Base-by-base conservation (phyloP, 2,888 invertebrate species). In the Bombyx huttoni region DNA sequence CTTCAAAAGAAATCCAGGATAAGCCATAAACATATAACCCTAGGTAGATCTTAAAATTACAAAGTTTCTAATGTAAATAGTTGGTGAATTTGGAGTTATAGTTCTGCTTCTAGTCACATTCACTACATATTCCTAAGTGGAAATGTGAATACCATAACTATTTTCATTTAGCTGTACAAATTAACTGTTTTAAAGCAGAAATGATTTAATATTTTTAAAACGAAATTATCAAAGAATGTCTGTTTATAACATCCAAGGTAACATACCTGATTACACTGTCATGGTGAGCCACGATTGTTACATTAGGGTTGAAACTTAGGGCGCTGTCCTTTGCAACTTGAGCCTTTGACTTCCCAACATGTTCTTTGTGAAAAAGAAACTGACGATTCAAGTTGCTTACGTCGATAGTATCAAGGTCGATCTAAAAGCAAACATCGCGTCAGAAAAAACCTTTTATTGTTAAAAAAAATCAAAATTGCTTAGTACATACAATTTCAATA, bases 351-450 rank as follows among this genome's bases (percentile, higher is more conserved):
- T 97, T 97, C 2, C 98, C 98, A 56, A 99, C 98, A 90, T 99
- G 99, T 73, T 98, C 96, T 70, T 97, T 96, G 73, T 98, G 96
- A 73, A 99, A 99, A n/a, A 99, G 86, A 81, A 99, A 99, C 80
- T 99, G 99, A 46, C 99, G 92, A 82, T 99, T 99, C 60, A 99
- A 89, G 78, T 99, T 99, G 88, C 98, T 98, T 54, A 99, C 95
- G 88, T 99, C 99, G 76, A 99, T 99, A 0, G 99, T 99, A 78
- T 99, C 99, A 75, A 99, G 91, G 90, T 99, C 99, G 82, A 99
- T 97, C 98, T 99, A 92, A 92, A 58, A 56, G 55, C 52, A 58
- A 53, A 54, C 49, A 13, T 48, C 0, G 40, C n/a, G 10, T 33
- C 33, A 33, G 8, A 14, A 24, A 48, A 47, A 35, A 24, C 49